phyloP scores from a whole-genome alignment of 2,888 invertebrate genomes.

The Belgica antarctica region DNA sequence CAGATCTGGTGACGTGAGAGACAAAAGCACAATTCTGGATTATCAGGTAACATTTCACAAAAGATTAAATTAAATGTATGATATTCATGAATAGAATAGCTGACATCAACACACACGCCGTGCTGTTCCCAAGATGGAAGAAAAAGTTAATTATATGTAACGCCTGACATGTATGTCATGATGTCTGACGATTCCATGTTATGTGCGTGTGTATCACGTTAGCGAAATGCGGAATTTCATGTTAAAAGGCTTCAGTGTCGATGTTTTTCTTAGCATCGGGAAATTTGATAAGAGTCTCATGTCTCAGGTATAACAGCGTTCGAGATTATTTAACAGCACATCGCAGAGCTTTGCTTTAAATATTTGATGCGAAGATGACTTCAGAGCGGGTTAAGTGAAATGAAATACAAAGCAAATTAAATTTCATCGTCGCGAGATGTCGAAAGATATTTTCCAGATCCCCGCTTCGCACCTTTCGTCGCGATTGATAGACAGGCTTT shows the following conservation, averaged over 20 bases:
- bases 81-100: constrained; percentile 4
- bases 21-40: constrained; percentile 4
- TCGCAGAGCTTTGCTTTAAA: neutral
- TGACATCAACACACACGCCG: neutral
- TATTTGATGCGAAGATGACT: neutral
- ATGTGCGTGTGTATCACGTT: neutral
- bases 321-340: constrained; percentile 11
- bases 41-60: neutral
- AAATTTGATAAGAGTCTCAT: constrained; percentile 14
- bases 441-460: neutral
- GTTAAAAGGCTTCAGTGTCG: neutral
- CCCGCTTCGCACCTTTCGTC: neutral
- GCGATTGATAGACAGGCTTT: neutral
- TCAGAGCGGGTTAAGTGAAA: neutral
- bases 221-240: neutral
- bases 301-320: neutral
- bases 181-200: neutral
- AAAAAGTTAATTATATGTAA: constrained; percentile 11
- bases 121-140: neutral
- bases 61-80: neutral
- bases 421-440: neutral
- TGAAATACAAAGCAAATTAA: neutral
- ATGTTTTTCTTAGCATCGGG: neutral
- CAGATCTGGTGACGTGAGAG: neutral
- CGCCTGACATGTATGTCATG: neutral